Conservation (phyloP, 2,113 vertebrate species). For the Heterotilapia buettikoferi region DNA sequence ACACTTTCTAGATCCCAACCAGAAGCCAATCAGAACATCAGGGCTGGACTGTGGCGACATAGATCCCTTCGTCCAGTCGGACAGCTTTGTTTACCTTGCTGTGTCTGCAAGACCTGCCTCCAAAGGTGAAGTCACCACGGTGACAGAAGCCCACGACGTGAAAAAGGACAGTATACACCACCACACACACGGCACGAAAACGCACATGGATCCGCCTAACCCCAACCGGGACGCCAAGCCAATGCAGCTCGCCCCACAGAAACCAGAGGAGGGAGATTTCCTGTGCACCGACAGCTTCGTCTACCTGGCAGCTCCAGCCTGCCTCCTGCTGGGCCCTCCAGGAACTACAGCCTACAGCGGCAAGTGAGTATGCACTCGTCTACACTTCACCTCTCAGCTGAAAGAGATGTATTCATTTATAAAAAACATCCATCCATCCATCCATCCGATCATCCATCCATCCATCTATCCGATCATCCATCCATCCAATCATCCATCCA, state of each 20-base stretch:
- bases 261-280: constrained; percentile 73
- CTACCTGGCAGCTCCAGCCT: constrained; percentile 75
- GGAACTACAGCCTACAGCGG: constrained; percentile 61
- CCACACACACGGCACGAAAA: not conserved
- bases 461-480: not conserved
- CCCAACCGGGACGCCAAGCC: not conserved
- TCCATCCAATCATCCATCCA: accelerated
- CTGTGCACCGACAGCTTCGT: constrained; percentile 78
- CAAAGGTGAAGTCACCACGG: not conserved
- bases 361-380: constrained; percentile 31
- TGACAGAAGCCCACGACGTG: not conserved
- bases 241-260: constrained; percentile 26
- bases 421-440: not conserved
- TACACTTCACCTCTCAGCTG: not conserved
- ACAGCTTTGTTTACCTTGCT: constrained; percentile 77
- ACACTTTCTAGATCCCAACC: constrained; percentile 43
- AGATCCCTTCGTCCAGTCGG: constrained; percentile 72
- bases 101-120: constrained; percentile 60
- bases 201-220: not conserved
- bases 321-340: constrained; percentile 65
- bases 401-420: not conserved
- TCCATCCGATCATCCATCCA: not conserved
- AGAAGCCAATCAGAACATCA: constrained; percentile 53
- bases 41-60: constrained; percentile 66
- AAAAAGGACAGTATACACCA: not conserved